Evolutionary conservation across 2,797 vertebrate species (phyloP).

Genomic region (Strix occidentalis): DNA sequence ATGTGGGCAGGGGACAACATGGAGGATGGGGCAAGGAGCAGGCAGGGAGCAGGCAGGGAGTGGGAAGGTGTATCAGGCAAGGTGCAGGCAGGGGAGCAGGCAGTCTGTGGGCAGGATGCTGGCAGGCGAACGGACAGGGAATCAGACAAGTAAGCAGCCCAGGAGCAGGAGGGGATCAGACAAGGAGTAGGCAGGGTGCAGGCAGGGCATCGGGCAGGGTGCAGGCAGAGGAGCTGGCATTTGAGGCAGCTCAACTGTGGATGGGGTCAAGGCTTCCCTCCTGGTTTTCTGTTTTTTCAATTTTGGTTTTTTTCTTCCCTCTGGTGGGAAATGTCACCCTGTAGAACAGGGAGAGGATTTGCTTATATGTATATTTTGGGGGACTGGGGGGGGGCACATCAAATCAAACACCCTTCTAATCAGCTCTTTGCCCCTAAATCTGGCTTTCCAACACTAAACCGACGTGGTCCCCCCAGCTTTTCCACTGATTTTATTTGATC

Average conservation of each 20-base stretch:
- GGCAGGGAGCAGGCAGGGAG: not conserved
- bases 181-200: not conserved
- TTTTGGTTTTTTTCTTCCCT: not conserved
- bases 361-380: accelerated
- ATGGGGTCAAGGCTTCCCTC: not conserved
- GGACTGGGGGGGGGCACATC: not conserved
- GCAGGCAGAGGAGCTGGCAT: accelerated
- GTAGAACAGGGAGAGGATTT: not conserved
- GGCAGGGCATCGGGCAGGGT: not conserved
- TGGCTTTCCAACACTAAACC: not conserved
- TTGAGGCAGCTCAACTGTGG: accelerated
- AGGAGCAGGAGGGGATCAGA: not conserved
- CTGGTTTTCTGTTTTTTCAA: not conserved
- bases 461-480: not conserved
- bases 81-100: not conserved
- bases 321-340: not conserved
- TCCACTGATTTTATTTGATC: not conserved
- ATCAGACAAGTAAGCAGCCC: not conserved
- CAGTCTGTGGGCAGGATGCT: not conserved
- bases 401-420: not conserved
- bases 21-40: not conserved
- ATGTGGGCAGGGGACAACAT: not conserved
- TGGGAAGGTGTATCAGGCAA: accelerated
- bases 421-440: not conserved
- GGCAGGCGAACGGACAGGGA: not conserved